Evolutionary conservation across 1,140 invertebrate species (phyloP).

Genomic region (Caenorhabditis inopinata): DNA sequence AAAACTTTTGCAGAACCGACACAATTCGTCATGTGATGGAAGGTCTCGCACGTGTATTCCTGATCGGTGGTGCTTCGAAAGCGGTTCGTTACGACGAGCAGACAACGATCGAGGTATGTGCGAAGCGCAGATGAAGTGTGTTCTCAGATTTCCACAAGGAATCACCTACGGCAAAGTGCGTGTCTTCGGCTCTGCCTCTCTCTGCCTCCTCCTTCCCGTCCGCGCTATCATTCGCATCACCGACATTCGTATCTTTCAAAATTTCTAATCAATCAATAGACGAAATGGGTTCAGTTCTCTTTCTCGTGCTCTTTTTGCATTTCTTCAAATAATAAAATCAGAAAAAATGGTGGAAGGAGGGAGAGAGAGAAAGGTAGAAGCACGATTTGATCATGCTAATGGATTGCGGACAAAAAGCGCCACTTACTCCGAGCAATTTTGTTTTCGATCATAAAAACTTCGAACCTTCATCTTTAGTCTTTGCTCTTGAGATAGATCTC

Average conservation of each 20-base stretch:
- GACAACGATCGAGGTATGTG: slow-evolving; percentile 47
- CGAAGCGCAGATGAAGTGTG: background rate
- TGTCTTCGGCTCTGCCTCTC: background rate
- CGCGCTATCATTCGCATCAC: too few relatives aligned
- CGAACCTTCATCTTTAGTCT: too few relatives aligned
- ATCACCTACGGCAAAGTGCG: background rate
- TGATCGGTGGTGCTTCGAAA: slow-evolving; percentile 46
- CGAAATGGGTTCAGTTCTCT: background rate
- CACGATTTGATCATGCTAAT: background rate
- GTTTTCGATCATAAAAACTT: background rate
- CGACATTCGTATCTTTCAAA: background rate
- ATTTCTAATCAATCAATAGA: background rate
- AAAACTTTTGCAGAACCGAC: background rate
- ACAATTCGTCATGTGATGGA: slow-evolving; percentile 31
- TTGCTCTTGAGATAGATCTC: background rate
- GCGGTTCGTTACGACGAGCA: slow-evolving; percentile 48
- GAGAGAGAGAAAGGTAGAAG: background rate
- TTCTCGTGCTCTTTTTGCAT: background rate
- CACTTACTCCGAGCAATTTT: background rate
- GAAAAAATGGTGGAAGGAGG: too few relatives aligned
- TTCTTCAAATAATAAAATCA: too few relatives aligned
- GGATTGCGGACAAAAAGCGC: background rate
- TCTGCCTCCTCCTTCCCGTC: background rate
- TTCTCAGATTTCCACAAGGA: background rate
- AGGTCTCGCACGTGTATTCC: slow-evolving; percentile 43